phyloP scores from a whole-genome alignment of 2,888 invertebrate species.

The Acanthosepion lycidas region DNA sequence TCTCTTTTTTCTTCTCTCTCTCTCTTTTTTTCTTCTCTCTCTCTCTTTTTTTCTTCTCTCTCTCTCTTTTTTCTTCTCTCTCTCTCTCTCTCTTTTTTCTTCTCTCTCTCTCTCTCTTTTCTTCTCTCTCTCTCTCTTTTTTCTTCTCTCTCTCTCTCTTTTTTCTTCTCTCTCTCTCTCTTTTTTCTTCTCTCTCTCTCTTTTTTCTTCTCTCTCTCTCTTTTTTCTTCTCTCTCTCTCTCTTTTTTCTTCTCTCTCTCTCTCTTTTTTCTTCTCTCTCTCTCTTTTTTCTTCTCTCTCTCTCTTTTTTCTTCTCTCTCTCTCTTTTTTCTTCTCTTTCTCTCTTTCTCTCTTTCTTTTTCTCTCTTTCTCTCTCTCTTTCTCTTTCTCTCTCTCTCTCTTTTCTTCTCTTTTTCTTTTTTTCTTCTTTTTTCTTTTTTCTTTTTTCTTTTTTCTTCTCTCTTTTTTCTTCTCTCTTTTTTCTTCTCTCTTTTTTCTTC shows the following conservation, averaged over 20 bases:
- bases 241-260: not conserved
- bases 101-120: constrained; percentile 51
- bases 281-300: not conserved
- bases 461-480: constrained; percentile 45
- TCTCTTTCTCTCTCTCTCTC: not conserved
- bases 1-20: no score
- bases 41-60: not conserved
- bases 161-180: no score
- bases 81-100: not conserved
- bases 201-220: no score
- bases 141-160: constrained; percentile 52
- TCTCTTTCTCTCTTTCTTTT: no score
- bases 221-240: constrained; percentile 51
- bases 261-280: constrained; percentile 54
- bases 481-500: constrained; percentile 49
- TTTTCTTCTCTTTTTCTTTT: constrained; percentile 51
- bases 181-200: constrained; percentile 48
- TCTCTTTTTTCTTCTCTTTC: not conserved
- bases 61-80: not conserved
- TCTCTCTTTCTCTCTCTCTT: constrained; percentile 53
- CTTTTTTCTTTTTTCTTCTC: not conserved
- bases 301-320: constrained; percentile 53
- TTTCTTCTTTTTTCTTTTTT: no score
- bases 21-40: no score
- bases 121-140: no score